Conservation (phyloP, 2,113 vertebrate species). For the Oreochromis niloticus region DNA sequence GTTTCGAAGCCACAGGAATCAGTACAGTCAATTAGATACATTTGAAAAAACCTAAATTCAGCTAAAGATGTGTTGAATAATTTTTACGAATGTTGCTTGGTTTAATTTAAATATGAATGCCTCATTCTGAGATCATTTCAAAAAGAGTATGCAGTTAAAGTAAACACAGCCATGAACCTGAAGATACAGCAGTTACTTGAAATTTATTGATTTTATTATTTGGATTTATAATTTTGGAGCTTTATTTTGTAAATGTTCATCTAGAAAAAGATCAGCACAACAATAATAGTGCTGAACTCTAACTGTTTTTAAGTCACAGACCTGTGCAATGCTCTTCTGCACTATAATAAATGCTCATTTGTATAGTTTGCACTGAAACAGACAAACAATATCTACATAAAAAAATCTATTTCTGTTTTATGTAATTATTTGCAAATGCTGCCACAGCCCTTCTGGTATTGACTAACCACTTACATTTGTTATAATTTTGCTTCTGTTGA, state of each 20-base stretch:
- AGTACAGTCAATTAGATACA: neutral
- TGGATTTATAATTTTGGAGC: too few relatives aligned
- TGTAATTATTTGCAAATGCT: neutral
- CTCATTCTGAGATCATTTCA: too few relatives aligned
- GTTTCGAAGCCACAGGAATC: neutral
- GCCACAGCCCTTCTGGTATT: accelerated
- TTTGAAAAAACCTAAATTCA: neutral
- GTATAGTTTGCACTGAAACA: accelerated
- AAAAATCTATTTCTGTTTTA: neutral
- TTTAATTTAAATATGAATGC: neutral
- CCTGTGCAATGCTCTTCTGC: too few relatives aligned
- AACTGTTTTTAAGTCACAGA: too few relatives aligned
- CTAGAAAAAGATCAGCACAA: too few relatives aligned
- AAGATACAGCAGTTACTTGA: too few relatives aligned
- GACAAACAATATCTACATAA: accelerated
- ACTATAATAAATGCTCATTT: too few relatives aligned
- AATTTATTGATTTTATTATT: too few relatives aligned
- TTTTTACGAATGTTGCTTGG: accelerated
- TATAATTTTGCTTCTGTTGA: neutral
- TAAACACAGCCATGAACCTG: accelerated
- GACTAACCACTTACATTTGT: accelerated
- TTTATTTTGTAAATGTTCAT: too few relatives aligned
- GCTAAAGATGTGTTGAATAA: neutral
- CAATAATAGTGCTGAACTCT: too few relatives aligned
- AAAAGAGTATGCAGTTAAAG: neutral